These are phyloP conservation scores for Lordiphosa stackelbergi DNA, from an alignment of 1,140 invertebrate species.

Conservation along the genomic window DNA sequence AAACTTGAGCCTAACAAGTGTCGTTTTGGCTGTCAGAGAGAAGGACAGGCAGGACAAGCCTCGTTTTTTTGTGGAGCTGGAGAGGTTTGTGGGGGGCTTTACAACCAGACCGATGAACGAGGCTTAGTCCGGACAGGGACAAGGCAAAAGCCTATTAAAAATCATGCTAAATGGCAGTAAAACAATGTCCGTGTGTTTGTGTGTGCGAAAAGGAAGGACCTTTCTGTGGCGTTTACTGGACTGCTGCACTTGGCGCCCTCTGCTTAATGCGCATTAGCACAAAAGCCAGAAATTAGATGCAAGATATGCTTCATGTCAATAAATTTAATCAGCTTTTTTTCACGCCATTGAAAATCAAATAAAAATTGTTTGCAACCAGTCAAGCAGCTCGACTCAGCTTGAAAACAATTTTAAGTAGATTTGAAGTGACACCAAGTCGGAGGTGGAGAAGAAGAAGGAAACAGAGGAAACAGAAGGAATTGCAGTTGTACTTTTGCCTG, in stretches of 20 bases:
- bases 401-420: conserved; percentile 74
- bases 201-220: conserved; percentile 10
- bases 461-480: not conserved
- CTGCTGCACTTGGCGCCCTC: conserved; percentile 12
- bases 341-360: conserved; percentile 30
- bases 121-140: conserved; percentile 36
- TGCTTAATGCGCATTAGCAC: conserved; percentile 54
- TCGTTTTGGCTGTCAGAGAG: conserved; percentile 60
- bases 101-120: conserved; percentile 35
- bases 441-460: not conserved
- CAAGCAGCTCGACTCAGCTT: conserved; percentile 24
- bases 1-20: conserved; percentile 69
- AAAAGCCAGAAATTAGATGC: conserved; percentile 35
- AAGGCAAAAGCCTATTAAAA: conserved; percentile 68
- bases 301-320: conserved; percentile 37
- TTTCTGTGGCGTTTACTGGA: conserved; percentile 29
- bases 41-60: conserved; percentile 6
- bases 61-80: conserved; percentile 6
- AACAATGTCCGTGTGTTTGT: conserved; percentile 54
- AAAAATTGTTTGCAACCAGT: conserved; percentile 35
- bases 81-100: conserved; percentile 12
- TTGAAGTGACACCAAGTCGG: conserved; percentile 14
- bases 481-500: conserved; percentile 29
- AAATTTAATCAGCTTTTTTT: conserved; percentile 57
- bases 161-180: conserved; percentile 69